Evolutionary conservation across 2,888 invertebrate species (phyloP).

Genomic region (Pyrocoelia pectoralis): DNA sequence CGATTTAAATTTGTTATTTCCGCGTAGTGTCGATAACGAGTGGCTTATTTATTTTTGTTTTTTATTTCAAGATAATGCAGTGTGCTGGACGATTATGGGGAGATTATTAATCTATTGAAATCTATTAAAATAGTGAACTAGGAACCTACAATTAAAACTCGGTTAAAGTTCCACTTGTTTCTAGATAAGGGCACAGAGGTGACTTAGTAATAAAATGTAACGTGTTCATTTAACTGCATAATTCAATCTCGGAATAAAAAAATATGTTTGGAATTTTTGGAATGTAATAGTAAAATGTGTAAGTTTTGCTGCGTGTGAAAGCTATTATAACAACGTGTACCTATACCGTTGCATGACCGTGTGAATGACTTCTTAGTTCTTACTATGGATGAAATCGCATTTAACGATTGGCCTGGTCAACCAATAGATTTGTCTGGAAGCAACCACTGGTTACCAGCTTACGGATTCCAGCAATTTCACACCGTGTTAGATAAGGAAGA

Average conservation of each 20-base stretch:
- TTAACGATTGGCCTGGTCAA: conserved; percentile 70
- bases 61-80: no score
- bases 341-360: conserved; percentile 49
- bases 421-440: conserved; percentile 66
- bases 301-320: conserved; percentile 22
- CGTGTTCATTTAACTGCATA: neutral
- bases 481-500: conserved; percentile 63
- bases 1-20: no score
- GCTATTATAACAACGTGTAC: conserved; percentile 27
- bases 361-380: conserved; percentile 56
- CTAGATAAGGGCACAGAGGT: neutral
- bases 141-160: neutral
- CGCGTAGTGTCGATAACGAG: neutral
- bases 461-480: conserved; percentile 74
- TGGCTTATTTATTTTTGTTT: neutral
- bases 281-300: conserved; percentile 7
- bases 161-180: neutral
- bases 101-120: neutral
- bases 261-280: conserved; percentile 10
- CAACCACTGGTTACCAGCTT: conserved; percentile 82
- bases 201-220: neutral
- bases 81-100: no score
- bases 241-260: neutral
- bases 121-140: neutral
- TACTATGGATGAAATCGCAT: conserved; percentile 69